Base-by-base conservation (phyloP, 2,113 vertebrate species). In the Illadopsis cleaveri region DNA sequence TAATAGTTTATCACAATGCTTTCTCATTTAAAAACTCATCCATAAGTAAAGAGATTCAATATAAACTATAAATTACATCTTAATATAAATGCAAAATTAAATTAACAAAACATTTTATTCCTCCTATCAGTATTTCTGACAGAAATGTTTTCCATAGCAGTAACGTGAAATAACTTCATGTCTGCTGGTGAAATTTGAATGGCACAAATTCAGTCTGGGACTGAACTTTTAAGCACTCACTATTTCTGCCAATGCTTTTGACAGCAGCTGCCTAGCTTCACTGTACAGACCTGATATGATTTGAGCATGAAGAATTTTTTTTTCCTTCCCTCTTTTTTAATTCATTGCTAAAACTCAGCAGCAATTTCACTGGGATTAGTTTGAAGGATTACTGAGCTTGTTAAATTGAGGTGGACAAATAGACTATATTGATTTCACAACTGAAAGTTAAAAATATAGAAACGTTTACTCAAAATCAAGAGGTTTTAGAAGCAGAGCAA, bases 321-420 rank as follows among this genome's bases (percentile, higher is more conserved):
- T 33, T 68, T 66, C 22, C n/a, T 40, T 40, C 6, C 4, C 7
- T 64, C 12, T 23, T 35, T 77, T 83, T 93, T 88, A 96, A 95
- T 86, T 42, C 44, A 86, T 94, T 96, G 65, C 27, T 94, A 81
- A 78, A 96, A 82, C 28, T 87, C 65, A 75, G 68, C 35, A 96
- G 15, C 30, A 94, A 72, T 96, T 90, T 91, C 33, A 58, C 31
- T 58, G 27, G 64, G 42, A 60, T 97, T 90, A 96, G 56, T 72
- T 65, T 79, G 82, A 89, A 95, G 79, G 91, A 95, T 92, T 96
- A 78, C 70, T 69, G 71, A 77, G 12, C 72, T 95, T 95, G 62
- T 84, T 73, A 97, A 94, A 95, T 42, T 70, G 90, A 95, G 53
- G 33, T 92, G 94, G 91, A 91, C 91, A 95, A 95, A 96, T 51